Base-by-base conservation (phyloP, 2,888 invertebrate species). In the Xestia ashworthii region DNA sequence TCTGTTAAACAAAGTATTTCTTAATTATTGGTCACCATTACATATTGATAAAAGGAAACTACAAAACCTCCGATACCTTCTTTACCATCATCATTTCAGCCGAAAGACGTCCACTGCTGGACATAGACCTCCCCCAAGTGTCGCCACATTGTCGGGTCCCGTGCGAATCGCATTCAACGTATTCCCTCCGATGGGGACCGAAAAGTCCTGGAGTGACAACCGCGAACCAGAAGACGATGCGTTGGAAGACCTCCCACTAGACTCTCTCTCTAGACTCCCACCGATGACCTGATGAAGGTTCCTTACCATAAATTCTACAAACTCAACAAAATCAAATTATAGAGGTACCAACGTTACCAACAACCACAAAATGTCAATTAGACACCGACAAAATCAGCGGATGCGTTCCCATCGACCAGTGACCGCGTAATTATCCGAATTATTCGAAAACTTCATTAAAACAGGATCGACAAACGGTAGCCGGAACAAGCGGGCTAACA, bases 381-480 rank as follows among this genome's bases (percentile, higher is more conserved):
- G 22, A 50, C 71, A 78, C 69, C 64, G n/a, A 46, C 70, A 82
- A 85, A 83, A 83, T 86, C 65, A 78, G 25, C 66, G 48, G n/a
- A 48, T 44, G n/a, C 16, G 60, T 58, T 38, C 32, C 62, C 19
- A 25, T 48, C 55, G 48, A 41, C 32, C 71, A 38, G 50, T 60
- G 58, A 68, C 71, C 79, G 55, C 69, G 65, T 79, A 72, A 79
- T 78, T 74, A 86, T 75, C 84, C 16, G 48, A 69, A 84, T 74
- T 72, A 81, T 65, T 53, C 50, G 79, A 76, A 87, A 84, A 88
- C 81, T 76, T 78, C 66, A 88, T 87, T 88, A 80, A 87, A 84
- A 86, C 76, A 38, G 70, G 65, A 88, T 86, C 22, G 67, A 64
- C 68, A 83, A 78, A 67, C 74, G 68, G 53, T 70, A 62, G 60